Base-by-base conservation (phyloP, 2,888 invertebrate species). In the Mamestra brassicae region DNA sequence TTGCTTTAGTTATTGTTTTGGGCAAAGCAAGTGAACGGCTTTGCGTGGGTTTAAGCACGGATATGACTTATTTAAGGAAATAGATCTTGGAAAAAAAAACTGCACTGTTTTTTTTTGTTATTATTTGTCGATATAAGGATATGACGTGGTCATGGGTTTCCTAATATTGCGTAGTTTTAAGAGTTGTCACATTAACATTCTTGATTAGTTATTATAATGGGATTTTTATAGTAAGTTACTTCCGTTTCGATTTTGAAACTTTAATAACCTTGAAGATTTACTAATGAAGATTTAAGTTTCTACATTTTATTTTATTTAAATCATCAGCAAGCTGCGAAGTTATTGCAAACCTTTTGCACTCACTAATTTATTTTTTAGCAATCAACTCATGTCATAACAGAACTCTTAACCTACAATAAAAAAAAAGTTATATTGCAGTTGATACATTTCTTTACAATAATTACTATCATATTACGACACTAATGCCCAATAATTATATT, bases 1-100 rank as follows among this genome's bases (percentile, higher is more conserved):
- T 68, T 69, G 64, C 65, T 62, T 34, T 50, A 50, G 36, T 70
- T 69, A 60, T 67, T 68, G 68, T 71, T 74, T 67, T 60, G 45
- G 47, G 45, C 45, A 83, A 69, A 61, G 58, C 26, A 82, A 75
- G 84, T 80, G 84, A 80, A 76, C 13, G 71, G 38, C 13, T 64
- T 11, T 8, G 42, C 50, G 69, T 70, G 15, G 70, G 67, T 36
- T n/a, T 34, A n/a, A 36, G 5, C 54, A 62, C 68, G 75, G 75
- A 71, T 47, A 57, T 13, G 10, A 36, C 10, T 26, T 52, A 66
- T 55, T 74, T 55, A 26, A 71, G 81, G 84, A 75, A 71, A 65
- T 62, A 17, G 47, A 45, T 42, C 15, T 54, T 36, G 8, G 15
- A 7, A 38, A 34, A 38, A 34, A 15, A 36, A 55, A 62, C 38